These are phyloP conservation scores for Thyatira batis DNA, from an alignment of 2,888 invertebrate species.

Conservation along the genomic window DNA sequence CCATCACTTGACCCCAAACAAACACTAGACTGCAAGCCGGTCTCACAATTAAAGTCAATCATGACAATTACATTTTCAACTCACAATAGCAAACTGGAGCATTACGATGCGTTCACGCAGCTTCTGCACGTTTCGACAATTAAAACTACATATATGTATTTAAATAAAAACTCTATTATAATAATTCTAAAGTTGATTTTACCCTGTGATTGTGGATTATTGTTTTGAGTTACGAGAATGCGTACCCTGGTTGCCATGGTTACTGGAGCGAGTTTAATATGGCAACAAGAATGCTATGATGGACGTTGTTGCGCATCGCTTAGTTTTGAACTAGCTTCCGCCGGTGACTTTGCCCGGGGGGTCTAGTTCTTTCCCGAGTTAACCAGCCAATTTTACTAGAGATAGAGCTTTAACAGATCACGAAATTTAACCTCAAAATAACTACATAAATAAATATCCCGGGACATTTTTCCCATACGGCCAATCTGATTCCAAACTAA, in stretches of 20 bases:
- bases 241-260: constrained; percentile 24
- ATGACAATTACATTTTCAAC: constrained; percentile 16
- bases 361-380: too few species aligned
- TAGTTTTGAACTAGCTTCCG: too few species aligned
- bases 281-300: constrained; percentile 11
- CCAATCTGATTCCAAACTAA: too few species aligned
- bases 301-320: not conserved
- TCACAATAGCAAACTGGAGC: constrained; percentile 18
- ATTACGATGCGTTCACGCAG: not conserved
- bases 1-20: too few species aligned
- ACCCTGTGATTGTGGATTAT: not conserved
- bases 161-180: not conserved
- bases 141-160: constrained; percentile 13
- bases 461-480: too few species aligned
- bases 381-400: too few species aligned
- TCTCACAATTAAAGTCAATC: constrained; percentile 19
- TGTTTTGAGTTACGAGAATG: not conserved
- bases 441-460: too few species aligned
- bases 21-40: constrained; percentile 11
- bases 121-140: constrained; percentile 21
- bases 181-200: not conserved
- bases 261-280: constrained; percentile 40
- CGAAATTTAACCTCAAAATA: too few species aligned
- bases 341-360: too few species aligned
- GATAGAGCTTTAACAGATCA: too few species aligned